Base-by-base conservation (phyloP, 2,888 invertebrate genomes). In the Thysanoteuthis rhombus region DNA sequence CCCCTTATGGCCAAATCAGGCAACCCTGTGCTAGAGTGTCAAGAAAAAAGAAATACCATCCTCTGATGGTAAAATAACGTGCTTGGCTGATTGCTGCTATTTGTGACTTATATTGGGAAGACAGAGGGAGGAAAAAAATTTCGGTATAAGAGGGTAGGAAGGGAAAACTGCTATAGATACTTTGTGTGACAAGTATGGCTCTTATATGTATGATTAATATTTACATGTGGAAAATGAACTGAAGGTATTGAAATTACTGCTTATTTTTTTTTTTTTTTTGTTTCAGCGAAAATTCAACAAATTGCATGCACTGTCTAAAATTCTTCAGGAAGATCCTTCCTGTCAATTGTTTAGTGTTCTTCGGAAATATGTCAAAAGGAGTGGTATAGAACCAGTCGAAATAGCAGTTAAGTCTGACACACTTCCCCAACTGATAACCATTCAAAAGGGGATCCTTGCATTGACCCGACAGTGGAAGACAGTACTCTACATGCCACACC, bases 391-490 rank as follows among this genome's bases (percentile, higher is more conserved):
- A 10, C 98, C 98, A 38, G 98, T 99, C 94, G 99, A 99, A 97
- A 98, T 98, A 3, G 98, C 99, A 97, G 98, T 99, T 90, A 98
- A 98, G 89, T 98, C 98, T 95, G 97, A 98, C 28, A 98, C 98
- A 96, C 98, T 99, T 94, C 99, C 99, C 1, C 98, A 98, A 94
- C 97, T 99, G 28, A 98, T 98, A 94, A 99, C 98, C 0, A 97
- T 99, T 89, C 97, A 99, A 97, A 99, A 99, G 93, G 99, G 99
- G 47, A 98, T 99, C n/a, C 98, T 99, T 96, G 99, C 99, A 45
- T 97, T 99, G 93, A 99, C 99, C 96, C 98, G 99, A 0, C 99
- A 99, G 97, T 99, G 99, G 99, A 99, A 99, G 97, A 99, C 99
- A 97, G 98, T 99, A 6, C 97, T 99, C 39, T 99, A 99, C 97